Base-by-base conservation (phyloP, 2,113 vertebrate genomes). In the Pungitius pungitius region DNA sequence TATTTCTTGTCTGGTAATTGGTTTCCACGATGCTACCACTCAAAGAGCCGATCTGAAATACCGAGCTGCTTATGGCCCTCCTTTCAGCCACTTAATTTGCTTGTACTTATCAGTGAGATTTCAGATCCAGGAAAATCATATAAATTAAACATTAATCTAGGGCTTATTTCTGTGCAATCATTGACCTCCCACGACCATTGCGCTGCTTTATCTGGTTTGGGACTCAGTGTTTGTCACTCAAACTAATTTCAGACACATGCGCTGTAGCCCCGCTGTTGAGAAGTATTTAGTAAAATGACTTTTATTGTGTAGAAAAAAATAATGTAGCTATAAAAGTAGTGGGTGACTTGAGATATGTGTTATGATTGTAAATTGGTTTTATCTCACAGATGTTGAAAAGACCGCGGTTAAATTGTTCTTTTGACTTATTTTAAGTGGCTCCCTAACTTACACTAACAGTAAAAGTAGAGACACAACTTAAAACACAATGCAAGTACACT, bases 1-100 rank as follows among this genome's bases (percentile, higher is more conserved):
- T 94, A 93, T 95, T 95, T 94, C 92, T 93, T 90, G 91, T 92
- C 92, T 87, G 88, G 90, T 95, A 95, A 95, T 95, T 94, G 94
- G 90, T 94, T 95, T 95, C 89, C 92, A 94, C 93, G 92, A 93
- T 93, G 90, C 90, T 89, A 78, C 86, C 84, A 87, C 82, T 90
- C 90, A 92, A 93, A 90, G 88, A 78, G 43, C 81, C 1, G 82
- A 91, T 92, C 87, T 93, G 78, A 88, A 90, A 93, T 87, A 88
- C 81, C 83, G 82, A 82, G 72, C 87, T 90, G 78, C 88, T 91
- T 86, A 86, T 83, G 74, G 85, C 62, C 80, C 75, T 88, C 87
- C 71, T 93, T 94, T 93, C 90, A 92, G 81, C 63, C 83, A 87
- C 84, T 91, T 93, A 88, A 93, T 93, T 93, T 93, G 84, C 82